A percentile compares a stretch with the other conserved stretches of the same genome.
These are phyloP conservation scores for Falco novaeseelandiae DNA, from an alignment of 2,797 vertebrate genomes.

Conservation along the genomic window DNA sequence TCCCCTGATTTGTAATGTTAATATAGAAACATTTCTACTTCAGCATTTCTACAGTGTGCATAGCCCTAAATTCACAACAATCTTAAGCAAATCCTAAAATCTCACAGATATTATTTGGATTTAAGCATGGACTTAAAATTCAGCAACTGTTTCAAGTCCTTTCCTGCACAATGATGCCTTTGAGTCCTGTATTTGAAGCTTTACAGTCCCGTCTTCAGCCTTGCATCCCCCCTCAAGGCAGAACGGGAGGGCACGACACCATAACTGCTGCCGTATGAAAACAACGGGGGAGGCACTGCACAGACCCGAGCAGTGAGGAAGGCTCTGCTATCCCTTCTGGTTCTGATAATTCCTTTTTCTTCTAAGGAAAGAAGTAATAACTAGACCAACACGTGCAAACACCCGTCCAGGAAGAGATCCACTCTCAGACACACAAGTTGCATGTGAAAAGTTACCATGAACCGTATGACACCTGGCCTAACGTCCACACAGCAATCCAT, in stretches of 20 bases:
- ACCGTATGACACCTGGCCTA: neutral
- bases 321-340: neutral
- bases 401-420: neutral
- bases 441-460: neutral
- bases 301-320: rapidly evolving
- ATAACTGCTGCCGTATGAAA: rapidly evolving
- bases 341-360: neutral
- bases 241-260: neutral
- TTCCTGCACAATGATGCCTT: neutral
- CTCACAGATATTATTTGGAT: neutral
- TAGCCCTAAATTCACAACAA: neutral
- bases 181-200: neutral
- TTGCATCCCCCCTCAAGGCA: neutral
- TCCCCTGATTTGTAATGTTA: neutral
- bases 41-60: neutral
- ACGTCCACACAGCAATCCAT: neutral
- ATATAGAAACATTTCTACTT: neutral
- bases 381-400: neutral
- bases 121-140: neutral
- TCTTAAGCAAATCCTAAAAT: neutral
- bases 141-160: neutral
- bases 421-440: neutral
- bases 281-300: neutral
- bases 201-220: neutral
- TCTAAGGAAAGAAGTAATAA: neutral